These are phyloP conservation scores for Elegia similella DNA, from an alignment of 2,888 invertebrate genomes.

Conservation along the genomic window DNA sequence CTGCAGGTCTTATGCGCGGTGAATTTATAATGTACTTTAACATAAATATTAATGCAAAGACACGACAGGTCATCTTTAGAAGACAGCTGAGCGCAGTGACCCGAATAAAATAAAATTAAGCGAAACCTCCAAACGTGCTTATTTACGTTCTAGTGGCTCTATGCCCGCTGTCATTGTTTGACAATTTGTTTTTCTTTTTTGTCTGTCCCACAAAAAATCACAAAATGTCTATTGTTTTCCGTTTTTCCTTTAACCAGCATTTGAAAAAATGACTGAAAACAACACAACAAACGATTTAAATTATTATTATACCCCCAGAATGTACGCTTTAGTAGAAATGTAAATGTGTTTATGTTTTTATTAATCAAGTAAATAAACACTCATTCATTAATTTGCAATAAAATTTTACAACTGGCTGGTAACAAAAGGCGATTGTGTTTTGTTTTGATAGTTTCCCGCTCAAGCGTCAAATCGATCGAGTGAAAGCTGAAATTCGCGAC, in stretches of 20 bases:
- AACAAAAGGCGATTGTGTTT: conserved; percentile 38
- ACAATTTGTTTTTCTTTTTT: not conserved
- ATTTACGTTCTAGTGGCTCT: conserved; percentile 18
- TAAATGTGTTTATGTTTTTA: conserved; percentile 14
- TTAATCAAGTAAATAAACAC: not conserved
- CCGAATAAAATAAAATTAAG: not conserved
- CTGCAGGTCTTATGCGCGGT: not conserved
- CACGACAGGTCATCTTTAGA: not conserved
- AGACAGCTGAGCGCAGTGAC: not conserved
- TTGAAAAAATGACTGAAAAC: conserved; percentile 9
- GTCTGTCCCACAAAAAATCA: not conserved
- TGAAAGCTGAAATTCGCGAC: conserved; percentile 28
- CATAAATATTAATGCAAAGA: conserved; percentile 11
- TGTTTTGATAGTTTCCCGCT: conserved; percentile 32
- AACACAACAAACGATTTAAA: not conserved
- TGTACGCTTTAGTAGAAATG: conserved; percentile 30
- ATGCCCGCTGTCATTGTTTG: conserved; percentile 15
- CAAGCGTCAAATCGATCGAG: conserved; percentile 21
- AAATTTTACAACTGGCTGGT: conserved; percentile 35
- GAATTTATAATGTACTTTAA: conserved; percentile 1
- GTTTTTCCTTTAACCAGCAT: conserved; percentile 6
- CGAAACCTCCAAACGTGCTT: conserved; percentile 1
- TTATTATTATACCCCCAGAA: conserved; percentile 17
- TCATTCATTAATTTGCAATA: conserved; percentile 27
- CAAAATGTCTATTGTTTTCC: not conserved